Conservation (phyloP, 2,888 invertebrate species). For the Colostygia pectinataria region DNA sequence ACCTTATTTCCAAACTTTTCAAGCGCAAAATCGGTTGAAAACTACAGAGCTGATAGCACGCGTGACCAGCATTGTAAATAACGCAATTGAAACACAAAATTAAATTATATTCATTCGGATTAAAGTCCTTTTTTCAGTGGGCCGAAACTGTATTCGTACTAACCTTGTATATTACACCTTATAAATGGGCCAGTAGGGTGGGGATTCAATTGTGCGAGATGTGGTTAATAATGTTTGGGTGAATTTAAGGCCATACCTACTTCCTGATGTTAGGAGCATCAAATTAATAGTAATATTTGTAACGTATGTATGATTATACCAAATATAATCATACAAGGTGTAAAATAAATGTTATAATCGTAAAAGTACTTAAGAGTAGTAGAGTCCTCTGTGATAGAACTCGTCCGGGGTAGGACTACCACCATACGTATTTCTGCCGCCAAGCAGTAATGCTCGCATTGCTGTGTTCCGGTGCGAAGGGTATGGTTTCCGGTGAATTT, state of each 20-base stretch:
- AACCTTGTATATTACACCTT: neutral
- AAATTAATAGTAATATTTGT: constrained; percentile 27
- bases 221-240: constrained; percentile 21
- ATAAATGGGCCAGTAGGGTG: neutral
- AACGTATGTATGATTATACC: constrained; percentile 28
- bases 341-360: constrained; percentile 1
- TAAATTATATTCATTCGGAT: no score
- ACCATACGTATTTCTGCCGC: no score
- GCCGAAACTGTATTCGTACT: neutral
- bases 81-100: neutral
- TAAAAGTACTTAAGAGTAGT: no score
- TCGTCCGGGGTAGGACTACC: no score
- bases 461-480: no score
- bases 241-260: constrained; percentile 18
- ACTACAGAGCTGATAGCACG: neutral
- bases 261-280: constrained; percentile 14
- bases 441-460: no score
- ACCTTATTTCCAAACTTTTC: neutral
- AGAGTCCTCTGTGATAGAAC: no score
- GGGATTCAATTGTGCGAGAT: neutral
- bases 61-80: neutral
- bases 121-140: constrained; percentile 1
- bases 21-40: constrained; percentile 1
- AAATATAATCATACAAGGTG: constrained; percentile 23
- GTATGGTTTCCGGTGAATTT: no score